Conservation (phyloP, 2,797 vertebrate species). For the Acanthurus tractus region DNA sequence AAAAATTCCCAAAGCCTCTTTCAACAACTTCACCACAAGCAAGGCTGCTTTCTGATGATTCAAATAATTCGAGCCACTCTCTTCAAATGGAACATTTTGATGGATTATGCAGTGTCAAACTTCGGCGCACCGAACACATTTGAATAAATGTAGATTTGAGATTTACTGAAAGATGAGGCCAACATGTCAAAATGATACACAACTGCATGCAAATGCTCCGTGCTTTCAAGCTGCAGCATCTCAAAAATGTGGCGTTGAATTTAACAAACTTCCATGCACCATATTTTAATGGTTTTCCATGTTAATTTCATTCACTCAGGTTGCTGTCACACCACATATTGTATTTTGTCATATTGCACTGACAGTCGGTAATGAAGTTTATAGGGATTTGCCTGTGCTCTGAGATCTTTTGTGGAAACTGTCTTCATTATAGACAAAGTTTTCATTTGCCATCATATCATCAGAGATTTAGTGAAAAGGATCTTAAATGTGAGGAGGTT, state of each 20-base stretch:
- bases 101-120: conserved; percentile 81
- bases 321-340: conserved; percentile 42
- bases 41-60: conserved; percentile 73
- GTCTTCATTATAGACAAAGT: conserved; percentile 54
- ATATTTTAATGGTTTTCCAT: conserved; percentile 36
- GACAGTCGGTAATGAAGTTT: conserved; percentile 60
- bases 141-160: conserved; percentile 83
- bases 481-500: conserved; percentile 62
- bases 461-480: conserved; percentile 61
- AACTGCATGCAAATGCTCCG: conserved; percentile 75
- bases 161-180: conserved; percentile 79
- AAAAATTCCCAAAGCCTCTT: conserved; percentile 40
- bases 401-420: conserved; percentile 42
- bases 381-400: conserved; percentile 46
- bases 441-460: conserved; percentile 56
- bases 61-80: conserved; percentile 71
- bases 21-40: conserved; percentile 44
- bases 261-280: conserved; percentile 36
- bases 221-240: conserved; percentile 48
- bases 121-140: conserved; percentile 69
- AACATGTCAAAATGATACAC: conserved; percentile 79
- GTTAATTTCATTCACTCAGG: conserved; percentile 48
- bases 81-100: conserved; percentile 78
- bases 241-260: conserved; percentile 32
- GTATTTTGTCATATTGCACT: conserved; percentile 16